Base-by-base conservation (phyloP, 1,140 invertebrate genomes). In the Drepana arcuata region DNA sequence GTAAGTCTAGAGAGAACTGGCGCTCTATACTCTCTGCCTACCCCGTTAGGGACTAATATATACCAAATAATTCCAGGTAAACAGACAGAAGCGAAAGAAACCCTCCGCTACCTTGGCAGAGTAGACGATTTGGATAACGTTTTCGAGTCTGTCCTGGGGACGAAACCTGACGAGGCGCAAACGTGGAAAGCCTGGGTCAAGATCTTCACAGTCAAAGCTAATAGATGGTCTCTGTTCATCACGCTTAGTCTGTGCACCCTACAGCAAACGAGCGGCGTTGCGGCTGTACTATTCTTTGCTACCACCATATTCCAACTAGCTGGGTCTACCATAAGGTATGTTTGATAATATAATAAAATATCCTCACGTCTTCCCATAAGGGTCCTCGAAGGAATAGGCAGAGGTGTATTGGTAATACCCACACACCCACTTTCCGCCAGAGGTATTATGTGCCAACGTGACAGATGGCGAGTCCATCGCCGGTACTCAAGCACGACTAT, bases 181-280 rank as follows among this genome's bases (percentile, higher is more conserved):
- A 63, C 44, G 13, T 63, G 59, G 53, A 58, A 58, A 25, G 48
- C 53, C 6, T 69, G 59, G 56, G 41, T 55, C 1, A 60, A 67
- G 33, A 62, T 70, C 16, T 60, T 70, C 24, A 65, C 63, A n/a
- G 53, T 64, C 4, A 67, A 60, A 29, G 46, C 55, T 0, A 70
- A 70, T 14, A 59, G 60, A 26, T 48, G 45, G n/a, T 55, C 60
- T 0, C 42, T 70, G 1, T 53, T 58, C 6, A 65, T 70, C 13
- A 67, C 66, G 0, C 29, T 64, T 2, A 55, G 47, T 23, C 30
- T 70, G 10, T 61, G 57, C 34, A 59, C 54, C 0, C 30, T 67
- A 7, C 63, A 70, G 30, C 55, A 64, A 18, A 32, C 46, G 11
- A 60, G 60, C 24, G 63, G 60, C 7, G 55, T 67, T 0, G 50